These are phyloP conservation scores for Eospalax fontanierii DNA, from an alignment of 2,797 vertebrate genomes.

Conservation along the genomic window DNA sequence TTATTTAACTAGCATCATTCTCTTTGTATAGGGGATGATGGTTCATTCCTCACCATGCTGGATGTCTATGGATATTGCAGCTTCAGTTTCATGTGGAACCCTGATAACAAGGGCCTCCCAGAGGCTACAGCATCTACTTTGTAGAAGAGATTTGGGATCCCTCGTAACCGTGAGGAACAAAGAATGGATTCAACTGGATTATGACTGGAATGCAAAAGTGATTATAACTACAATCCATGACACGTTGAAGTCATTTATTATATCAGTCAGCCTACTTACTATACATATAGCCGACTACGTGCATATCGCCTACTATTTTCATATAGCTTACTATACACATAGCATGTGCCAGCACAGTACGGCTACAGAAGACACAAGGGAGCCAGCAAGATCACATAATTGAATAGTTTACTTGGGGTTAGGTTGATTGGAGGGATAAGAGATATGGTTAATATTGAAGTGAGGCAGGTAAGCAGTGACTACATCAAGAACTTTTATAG, in stretches of 20 bases:
- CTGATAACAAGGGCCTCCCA: background rate
- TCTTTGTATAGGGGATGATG: background rate
- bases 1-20: background rate
- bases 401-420: background rate
- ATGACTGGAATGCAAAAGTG: slow-evolving; percentile 31
- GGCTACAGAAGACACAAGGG: background rate
- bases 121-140: background rate
- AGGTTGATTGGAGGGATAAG: background rate
- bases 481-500: background rate
- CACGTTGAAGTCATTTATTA: slow-evolving; percentile 4
- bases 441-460: background rate
- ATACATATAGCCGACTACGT: background rate
- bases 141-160: background rate
- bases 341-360: background rate
- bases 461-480: background rate
- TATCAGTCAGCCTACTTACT: background rate
- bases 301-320: too few relatives aligned
- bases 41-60: background rate
- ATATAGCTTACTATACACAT: background rate
- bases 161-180: background rate
- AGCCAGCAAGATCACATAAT: background rate
- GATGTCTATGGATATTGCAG: background rate
- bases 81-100: background rate
- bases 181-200: background rate
- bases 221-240: slow-evolving; percentile 1